Conservation (phyloP, 1,140 invertebrate genomes). For the Brachionus plicatilis region DNA sequence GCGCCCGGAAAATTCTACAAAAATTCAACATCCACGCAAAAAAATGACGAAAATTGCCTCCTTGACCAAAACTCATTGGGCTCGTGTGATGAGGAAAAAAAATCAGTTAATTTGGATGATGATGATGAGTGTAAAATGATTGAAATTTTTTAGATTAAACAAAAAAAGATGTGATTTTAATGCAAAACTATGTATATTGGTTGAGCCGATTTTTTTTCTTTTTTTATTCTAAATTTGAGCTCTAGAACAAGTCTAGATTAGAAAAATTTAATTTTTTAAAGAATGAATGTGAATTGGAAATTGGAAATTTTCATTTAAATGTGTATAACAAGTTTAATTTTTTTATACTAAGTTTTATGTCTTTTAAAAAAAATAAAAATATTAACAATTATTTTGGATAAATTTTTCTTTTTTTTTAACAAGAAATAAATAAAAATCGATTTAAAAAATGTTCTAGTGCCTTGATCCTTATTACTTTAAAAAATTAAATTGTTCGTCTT, state of each 20-base stretch:
- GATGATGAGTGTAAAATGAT: background rate
- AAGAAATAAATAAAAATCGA: too few species aligned
- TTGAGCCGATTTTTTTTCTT: background rate
- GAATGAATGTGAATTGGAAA: background rate
- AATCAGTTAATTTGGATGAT: background rate
- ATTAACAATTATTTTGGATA: too few species aligned
- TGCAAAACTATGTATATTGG: background rate
- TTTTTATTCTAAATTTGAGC: background rate
- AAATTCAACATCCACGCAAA: background rate
- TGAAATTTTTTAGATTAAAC: background rate
- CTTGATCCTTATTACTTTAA: too few species aligned
- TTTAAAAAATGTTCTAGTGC: too few species aligned
- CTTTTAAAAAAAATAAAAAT: too few species aligned
- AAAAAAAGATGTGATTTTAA: background rate
- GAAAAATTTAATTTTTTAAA: background rate
- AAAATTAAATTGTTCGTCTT: too few species aligned
- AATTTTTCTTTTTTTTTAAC: too few species aligned
- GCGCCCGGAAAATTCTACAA: background rate
- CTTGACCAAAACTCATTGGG: background rate
- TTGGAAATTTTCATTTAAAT: background rate
- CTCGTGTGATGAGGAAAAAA: background rate
- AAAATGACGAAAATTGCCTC: background rate
- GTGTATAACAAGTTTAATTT: background rate
- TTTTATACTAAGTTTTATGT: too few species aligned
- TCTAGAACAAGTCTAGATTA: background rate